Evolutionary conservation across 1,140 invertebrate species (phyloP), one percentile per base, ranked within the genome.

Genomic region (Sitophilus oryzae): DNA sequence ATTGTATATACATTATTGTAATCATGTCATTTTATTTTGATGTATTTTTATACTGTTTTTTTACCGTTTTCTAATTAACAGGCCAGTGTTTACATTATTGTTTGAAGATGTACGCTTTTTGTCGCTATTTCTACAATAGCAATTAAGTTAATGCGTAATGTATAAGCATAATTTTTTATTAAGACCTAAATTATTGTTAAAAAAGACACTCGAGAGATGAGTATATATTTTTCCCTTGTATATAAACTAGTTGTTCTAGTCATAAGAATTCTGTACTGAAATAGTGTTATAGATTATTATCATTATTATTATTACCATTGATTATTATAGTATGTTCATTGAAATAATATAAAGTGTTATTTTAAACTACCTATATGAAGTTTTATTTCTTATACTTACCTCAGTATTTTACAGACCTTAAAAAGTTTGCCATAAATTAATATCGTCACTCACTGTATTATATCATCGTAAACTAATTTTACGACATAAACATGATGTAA

Each of bases 201-300:
- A 52, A 22, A 42, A 30, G 20, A 52, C 34, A 18, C 21, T 19
- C 37, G 16, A 5, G 22, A 25, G 18, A 19, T 43, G 11, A 15
- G 22, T n/a, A 21, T 21, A 35, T 37, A 46, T 35, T 46, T 30
- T 23, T 34, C 41, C 18, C 35, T 35, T 56, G 45, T 56, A 56
- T 9, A 56, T 56, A 56, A 11, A 19, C 41, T 56, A 56, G 53
- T 56, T 56, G 19, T 56, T 56, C 53, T 56, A 56, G 53, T 56
- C 53, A 56, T 34, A 48, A 56, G 47, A 45, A 49, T 10, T 56
- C 47, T 45, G 53, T 56, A 56, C 53, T 56, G 53, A 56, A 23
- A 40, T 49, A 49, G 38, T 37, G 38, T 36, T 36, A 56, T 41
- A 56, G 41, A 45, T 55, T 55, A 55, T 52, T 35, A 52, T 41